Evolutionary conservation across 2,888 invertebrate genomes (phyloP).

Genomic region (Stenichneumon culpator): DNA sequence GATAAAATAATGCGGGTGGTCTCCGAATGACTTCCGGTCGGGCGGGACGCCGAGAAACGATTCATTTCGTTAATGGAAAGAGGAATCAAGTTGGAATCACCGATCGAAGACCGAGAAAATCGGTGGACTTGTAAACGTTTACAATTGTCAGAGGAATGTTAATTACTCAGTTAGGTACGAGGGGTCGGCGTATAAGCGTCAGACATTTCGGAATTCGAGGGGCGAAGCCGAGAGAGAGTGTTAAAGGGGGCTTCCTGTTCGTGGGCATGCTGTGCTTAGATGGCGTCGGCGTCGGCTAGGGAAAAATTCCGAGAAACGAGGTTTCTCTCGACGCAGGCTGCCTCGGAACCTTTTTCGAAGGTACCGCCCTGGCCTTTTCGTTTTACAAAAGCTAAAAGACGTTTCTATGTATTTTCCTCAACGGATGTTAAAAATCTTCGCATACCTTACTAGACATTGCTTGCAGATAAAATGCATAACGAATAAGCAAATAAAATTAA

Average conservation of each 20-base stretch:
- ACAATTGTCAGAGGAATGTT: conserved; percentile 42
- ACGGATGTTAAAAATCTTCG: neutral
- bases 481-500: neutral
- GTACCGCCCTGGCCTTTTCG: conserved; percentile 39
- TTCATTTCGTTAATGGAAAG: neutral
- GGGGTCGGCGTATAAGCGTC: conserved; percentile 1
- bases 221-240: conserved; percentile 52
- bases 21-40: conserved; percentile 53
- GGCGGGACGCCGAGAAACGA: conserved; percentile 19
- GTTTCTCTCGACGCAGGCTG: conserved; percentile 43
- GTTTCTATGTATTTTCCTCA: neutral
- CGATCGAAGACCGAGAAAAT: conserved; percentile 38
- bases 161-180: conserved; percentile 36
- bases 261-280: conserved; percentile 24
- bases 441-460: neutral
- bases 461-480: neutral
- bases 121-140: neutral
- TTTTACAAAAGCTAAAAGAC: conserved; percentile 34
- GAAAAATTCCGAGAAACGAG: conserved; percentile 65
- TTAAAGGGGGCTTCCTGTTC: conserved; percentile 53
- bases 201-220: conserved; percentile 47
- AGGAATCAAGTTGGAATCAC: neutral
- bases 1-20: conserved; percentile 41
- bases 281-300: conserved; percentile 44
- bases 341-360: conserved; percentile 42